Evolutionary conservation across 2,888 invertebrate species (phyloP).

Genomic region (Pandemis cinnamomeana): DNA sequence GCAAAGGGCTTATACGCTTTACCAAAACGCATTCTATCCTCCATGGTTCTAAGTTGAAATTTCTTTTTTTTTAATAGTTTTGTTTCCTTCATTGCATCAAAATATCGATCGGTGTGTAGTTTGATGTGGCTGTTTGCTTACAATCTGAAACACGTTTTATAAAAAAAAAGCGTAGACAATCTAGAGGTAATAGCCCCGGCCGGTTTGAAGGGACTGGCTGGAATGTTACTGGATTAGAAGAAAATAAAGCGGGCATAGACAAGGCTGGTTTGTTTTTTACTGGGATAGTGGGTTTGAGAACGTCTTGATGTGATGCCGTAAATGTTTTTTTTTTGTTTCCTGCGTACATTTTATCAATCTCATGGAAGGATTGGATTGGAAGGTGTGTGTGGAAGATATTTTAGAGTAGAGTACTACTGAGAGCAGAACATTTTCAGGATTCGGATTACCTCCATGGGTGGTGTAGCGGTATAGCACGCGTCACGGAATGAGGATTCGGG

Average conservation of each 20-base stretch:
- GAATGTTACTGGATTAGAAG: slow-evolving; percentile 42
- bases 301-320: background rate
- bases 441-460: too few relatives aligned
- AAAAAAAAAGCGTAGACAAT: slow-evolving; percentile 38
- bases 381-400: background rate
- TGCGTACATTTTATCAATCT: background rate
- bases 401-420: background rate
- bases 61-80: background rate
- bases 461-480: too few relatives aligned
- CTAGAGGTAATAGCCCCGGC: slow-evolving; percentile 38
- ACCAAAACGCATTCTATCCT: slow-evolving; percentile 19
- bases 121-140: slow-evolving; percentile 29
- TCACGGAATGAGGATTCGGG: too few relatives aligned
- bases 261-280: slow-evolving; percentile 26
- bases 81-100: slow-evolving; percentile 34
- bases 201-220: slow-evolving; percentile 35
- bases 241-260: slow-evolving; percentile 37
- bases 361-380: background rate
- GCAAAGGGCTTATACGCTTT: slow-evolving; percentile 29
- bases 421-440: too few relatives aligned
- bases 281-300: background rate
- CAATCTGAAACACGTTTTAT: slow-evolving; percentile 36
- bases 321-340: background rate
- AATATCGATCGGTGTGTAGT: slow-evolving; percentile 36
- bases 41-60: background rate